Evolutionary conservation across 2,888 invertebrate species (phyloP).

Genomic region (Pseudolycoriella hygida): DNA sequence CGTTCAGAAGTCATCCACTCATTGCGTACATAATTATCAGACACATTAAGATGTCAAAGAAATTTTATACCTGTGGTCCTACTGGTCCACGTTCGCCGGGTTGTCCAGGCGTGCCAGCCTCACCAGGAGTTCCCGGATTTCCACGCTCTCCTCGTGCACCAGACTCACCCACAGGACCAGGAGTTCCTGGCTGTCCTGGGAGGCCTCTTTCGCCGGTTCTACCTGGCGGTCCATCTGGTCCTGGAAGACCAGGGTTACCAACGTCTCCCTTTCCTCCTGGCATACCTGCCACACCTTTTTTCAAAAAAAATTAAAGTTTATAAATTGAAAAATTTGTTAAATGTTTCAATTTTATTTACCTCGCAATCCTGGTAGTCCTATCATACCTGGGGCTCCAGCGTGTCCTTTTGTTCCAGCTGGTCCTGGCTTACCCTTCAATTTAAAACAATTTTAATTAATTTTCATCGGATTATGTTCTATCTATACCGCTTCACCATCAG

Average conservation of each 20-base stretch:
- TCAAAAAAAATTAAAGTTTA: too few species aligned
- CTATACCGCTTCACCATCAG: slow-evolving; percentile 31
- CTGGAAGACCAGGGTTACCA: too few species aligned
- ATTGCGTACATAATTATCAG: too few species aligned
- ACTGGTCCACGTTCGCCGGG: slow-evolving; percentile 56
- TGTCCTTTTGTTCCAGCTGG: slow-evolving; percentile 58
- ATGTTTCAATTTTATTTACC: slow-evolving; percentile 27
- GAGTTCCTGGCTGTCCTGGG: slow-evolving; percentile 55
- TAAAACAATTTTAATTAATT: too few species aligned
- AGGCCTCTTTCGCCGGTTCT: slow-evolving; percentile 58
- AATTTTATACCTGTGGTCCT: slow-evolving; percentile 43
- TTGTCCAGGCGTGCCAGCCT: slow-evolving; percentile 52
- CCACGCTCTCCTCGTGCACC: slow-evolving; percentile 67
- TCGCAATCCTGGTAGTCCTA: slow-evolving; percentile 55
- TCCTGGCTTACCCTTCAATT: slow-evolving; percentile 41
- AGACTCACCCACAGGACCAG: slow-evolving; percentile 63
- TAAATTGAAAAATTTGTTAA: background rate
- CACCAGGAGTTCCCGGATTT: slow-evolving; percentile 48
- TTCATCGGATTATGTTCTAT: slow-evolving; percentile 3
- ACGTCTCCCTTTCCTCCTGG: too few species aligned
- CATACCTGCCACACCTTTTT: too few species aligned
- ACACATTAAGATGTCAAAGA: too few species aligned
- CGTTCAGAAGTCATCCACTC: too few species aligned
- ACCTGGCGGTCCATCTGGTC: slow-evolving; percentile 24
- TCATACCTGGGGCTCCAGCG: slow-evolving; percentile 58